Base-by-base conservation (phyloP, 2,113 vertebrate species). In the Pluvianellus socialis region DNA sequence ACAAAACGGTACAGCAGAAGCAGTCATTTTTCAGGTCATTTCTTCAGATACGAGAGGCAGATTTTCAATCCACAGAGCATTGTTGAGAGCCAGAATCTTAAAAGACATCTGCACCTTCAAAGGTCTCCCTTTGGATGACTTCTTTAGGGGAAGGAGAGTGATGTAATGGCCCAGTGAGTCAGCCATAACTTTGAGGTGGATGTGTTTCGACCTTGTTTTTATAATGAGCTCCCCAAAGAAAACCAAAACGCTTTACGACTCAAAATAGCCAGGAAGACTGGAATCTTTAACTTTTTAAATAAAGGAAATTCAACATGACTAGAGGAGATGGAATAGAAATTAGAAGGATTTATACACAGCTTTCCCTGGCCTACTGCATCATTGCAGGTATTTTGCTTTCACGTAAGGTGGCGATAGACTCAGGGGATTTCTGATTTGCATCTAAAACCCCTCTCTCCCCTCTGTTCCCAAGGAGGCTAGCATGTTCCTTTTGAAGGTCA, bases 71-170 rank as follows among this genome's bases (percentile, higher is more conserved):
- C 71, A 45, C 0, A 0, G 67, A 90, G n/a, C 7, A 5, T 2
- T 53, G 7, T 17, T 33, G 38, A 80, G 24, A 94, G 67, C 33
- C 92, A 94, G 75, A 71, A 80, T 89, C 86, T 80, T 90, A 71
- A 81, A 95, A 95, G 86, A 71, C 72, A 86, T 66, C 75, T 94
- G 47, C 68, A 92, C 59, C 47, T 84, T 67, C 49, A 80, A 88
- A 94, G 27, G 45, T 83, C 86, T 95, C 95, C 79, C 58, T 86
- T 62, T 86, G 63, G 65, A 71, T 52, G 42, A 88, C 47, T 67
- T n/a, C 28, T 84, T 80, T 13, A 83, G 50, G 72, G 75, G 24
- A 80, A 73, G 24, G 7, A 49, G 45, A 6, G 22, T 66, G 82
- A 86, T 28, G 53, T 58, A 81, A 85, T 33, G 47, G 59, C 77